phyloP scores from a whole-genome alignment of 2,113 vertebrate species.

The Oriolus oriolus region DNA sequence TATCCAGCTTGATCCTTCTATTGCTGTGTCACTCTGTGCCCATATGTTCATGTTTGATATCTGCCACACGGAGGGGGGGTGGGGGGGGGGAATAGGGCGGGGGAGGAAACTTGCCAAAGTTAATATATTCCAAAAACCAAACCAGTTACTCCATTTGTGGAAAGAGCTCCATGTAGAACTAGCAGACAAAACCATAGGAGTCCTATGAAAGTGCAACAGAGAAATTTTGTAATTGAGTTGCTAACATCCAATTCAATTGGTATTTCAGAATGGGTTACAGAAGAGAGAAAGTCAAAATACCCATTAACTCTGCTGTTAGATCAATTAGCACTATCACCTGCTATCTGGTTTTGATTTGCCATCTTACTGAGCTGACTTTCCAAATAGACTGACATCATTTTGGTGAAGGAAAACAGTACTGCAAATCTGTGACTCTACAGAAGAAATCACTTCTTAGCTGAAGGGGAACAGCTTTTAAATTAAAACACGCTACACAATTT shows the following conservation, averaged over 20 bases:
- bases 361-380: background rate
- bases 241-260: background rate
- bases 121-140: background rate
- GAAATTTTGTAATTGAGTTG: background rate
- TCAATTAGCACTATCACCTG: background rate
- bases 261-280: background rate
- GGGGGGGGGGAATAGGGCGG: rapidly evolving
- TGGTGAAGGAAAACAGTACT: background rate
- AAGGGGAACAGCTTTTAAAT: background rate
- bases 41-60: constrained; percentile 51
- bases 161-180: background rate
- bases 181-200: background rate
- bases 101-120: background rate
- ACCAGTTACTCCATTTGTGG: background rate
- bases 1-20: constrained; percentile 35
- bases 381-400: background rate
- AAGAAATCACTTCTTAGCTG: background rate
- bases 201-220: background rate
- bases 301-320: background rate
- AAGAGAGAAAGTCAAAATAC: background rate
- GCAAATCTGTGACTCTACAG: background rate
- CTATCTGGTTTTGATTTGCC: background rate
- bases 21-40: constrained; percentile 36
- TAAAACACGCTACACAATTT: background rate
- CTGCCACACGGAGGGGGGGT: background rate